These are phyloP conservation scores for Antheraea pernyi DNA, from an alignment of 1,140 invertebrate species.

Conservation along the genomic window DNA sequence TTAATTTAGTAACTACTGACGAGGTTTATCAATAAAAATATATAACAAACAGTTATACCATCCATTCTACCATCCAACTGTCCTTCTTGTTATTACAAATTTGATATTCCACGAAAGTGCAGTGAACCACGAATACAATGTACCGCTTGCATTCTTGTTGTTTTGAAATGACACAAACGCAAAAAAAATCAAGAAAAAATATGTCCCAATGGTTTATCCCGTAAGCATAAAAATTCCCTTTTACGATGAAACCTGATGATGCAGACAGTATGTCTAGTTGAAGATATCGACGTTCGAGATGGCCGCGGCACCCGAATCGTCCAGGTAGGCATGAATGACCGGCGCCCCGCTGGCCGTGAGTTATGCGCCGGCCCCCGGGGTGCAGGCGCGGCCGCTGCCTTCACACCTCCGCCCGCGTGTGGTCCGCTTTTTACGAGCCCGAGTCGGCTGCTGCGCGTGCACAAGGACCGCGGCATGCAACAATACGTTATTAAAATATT, in stretches of 20 bases:
- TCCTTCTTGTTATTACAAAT: too few species aligned
- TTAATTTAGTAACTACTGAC: too few species aligned
- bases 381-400: constrained; percentile 61
- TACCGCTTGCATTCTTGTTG: too few species aligned
- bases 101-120: too few species aligned
- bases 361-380: constrained; percentile 66
- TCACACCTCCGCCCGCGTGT: constrained; percentile 78
- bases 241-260: constrained; percentile 12
- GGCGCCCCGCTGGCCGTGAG: constrained; percentile 73
- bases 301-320: constrained; percentile 26
- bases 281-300: constrained; percentile 30
- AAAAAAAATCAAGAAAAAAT: not conserved
- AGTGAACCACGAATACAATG: too few species aligned
- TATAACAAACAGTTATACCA: too few species aligned
- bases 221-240: constrained; percentile 29
- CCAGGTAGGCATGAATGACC: constrained; percentile 71
- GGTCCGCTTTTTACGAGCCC: constrained; percentile 71
- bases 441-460: constrained; percentile 51
- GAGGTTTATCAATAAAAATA: too few species aligned
- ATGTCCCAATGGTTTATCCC: not conserved
- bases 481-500: not conserved
- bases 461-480: constrained; percentile 6
- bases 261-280: constrained; percentile 63
- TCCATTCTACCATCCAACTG: too few species aligned
- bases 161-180: too few species aligned